Base-by-base conservation (phyloP, 1,140 invertebrate genomes). In the Drosophila busckii region DNA sequence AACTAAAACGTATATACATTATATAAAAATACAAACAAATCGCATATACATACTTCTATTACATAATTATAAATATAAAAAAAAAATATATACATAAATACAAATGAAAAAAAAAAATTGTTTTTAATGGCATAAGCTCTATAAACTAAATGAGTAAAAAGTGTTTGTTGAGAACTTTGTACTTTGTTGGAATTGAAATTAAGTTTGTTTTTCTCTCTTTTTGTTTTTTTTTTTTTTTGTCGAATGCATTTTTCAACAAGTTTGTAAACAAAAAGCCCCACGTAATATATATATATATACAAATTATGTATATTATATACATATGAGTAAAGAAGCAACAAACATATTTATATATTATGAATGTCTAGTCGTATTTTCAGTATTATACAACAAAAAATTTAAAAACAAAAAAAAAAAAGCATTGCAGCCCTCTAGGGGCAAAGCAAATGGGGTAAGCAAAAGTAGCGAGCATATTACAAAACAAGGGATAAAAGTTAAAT, bases 361-460 rank as follows among this genome's bases (percentile, higher is more conserved):
- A 85, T 85, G 83, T 85, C 82, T 85, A 85, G 83, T 85, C 83
- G 83, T 85, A 85, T 85, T 85, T 85, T 85, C 83, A 85, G 83
- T 85, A 85, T 85, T 85, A 85, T 84, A 71, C 48, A 70, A 54
- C 32, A 20, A 61, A 20, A 56, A 44, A 23, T 32, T 32, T 7
- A 19, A 50, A 28, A 45, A 38, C 7, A 50, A 32, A 45, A 52
- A 49, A 40, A 59, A 54, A 69, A 64, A 53, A n/a, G n/a, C n/a
- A n/a, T n/a, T n/a, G n/a, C n/a, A n/a, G n/a, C n/a, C n/a, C n/a
- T n/a, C n/a, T n/a, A n/a, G n/a, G n/a, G n/a, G n/a, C n/a, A n/a
- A n/a, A n/a, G n/a, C n/a, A n/a, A n/a, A n/a, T n/a, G n/a, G n/a
- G n/a, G n/a, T n/a, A n/a, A n/a, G n/a, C n/a, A n/a, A n/a, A n/a